Evolutionary conservation across 1,140 invertebrate genomes (phyloP).

Genomic region (Vanessa atalanta): DNA sequence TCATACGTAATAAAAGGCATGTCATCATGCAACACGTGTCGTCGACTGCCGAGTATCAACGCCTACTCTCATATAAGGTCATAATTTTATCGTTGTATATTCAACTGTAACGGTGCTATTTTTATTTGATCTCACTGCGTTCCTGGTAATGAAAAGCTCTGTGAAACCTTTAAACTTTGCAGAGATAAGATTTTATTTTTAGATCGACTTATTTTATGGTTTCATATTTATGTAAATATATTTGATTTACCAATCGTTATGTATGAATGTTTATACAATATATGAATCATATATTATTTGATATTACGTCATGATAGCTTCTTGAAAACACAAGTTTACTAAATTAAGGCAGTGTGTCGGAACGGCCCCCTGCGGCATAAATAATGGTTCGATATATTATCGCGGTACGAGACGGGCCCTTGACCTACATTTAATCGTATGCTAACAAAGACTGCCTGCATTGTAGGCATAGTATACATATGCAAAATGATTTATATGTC

Average conservation of each 20-base stretch:
- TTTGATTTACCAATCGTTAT: background rate
- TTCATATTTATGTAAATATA: background rate
- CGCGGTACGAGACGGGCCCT: conserved; percentile 43
- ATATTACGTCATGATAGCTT: conserved; percentile 17
- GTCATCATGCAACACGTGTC: conserved; percentile 29
- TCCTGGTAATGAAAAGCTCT: background rate
- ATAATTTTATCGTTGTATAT: conserved; percentile 13
- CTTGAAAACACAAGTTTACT: conserved; percentile 28
- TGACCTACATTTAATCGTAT: conserved; percentile 48
- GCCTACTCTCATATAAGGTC: conserved; percentile 21
- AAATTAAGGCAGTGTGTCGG: conserved; percentile 42
- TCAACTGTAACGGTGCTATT: background rate
- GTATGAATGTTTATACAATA: background rate
- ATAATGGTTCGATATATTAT: conserved; percentile 48
- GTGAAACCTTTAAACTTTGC: background rate
- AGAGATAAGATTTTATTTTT: too few relatives aligned
- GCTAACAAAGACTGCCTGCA: conserved; percentile 35
- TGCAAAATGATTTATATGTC: conserved; percentile 12
- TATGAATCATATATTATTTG: background rate
- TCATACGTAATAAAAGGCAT: conserved; percentile 20
- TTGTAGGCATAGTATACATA: background rate
- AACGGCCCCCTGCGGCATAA: conserved; percentile 39
- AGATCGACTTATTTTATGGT: too few relatives aligned
- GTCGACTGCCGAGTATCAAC: conserved; percentile 15
- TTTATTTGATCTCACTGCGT: background rate